Percentiles rank a stretch among this genome's conserved stretches.
phyloP scores from a whole-genome alignment of 1,140 invertebrate species.

The Bombus huntii region DNA sequence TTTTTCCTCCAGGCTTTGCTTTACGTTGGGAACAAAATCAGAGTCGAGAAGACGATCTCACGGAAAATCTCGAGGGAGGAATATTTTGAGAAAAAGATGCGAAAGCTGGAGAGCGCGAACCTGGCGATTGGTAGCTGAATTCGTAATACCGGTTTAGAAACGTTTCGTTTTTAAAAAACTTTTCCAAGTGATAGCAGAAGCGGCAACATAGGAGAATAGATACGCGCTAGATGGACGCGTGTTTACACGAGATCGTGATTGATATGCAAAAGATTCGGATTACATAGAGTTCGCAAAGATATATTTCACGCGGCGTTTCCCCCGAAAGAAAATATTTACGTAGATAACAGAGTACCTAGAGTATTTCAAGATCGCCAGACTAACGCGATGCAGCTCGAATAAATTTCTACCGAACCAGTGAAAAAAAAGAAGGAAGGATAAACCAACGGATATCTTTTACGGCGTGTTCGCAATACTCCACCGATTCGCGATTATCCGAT shows the following conservation, averaged over 20 bases:
- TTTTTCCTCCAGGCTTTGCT: background rate
- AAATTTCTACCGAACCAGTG: background rate
- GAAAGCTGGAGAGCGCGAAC: background rate
- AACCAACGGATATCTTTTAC: background rate
- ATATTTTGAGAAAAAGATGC: background rate
- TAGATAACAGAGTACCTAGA: background rate
- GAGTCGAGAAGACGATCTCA: background rate
- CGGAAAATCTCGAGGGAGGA: background rate
- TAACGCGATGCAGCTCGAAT: background rate
- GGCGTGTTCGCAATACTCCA: background rate
- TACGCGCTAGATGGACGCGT: background rate
- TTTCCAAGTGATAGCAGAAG: background rate
- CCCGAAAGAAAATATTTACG: background rate
- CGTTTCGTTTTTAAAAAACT: background rate
- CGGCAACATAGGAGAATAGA: background rate
- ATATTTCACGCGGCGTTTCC: background rate
- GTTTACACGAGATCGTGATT: background rate
- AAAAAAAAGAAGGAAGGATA: no score
- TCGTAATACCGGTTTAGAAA: fast-evolving
- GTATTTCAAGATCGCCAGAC: background rate
- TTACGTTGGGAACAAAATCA: background rate
- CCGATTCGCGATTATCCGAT: background rate
- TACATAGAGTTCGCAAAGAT: background rate
- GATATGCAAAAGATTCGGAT: background rate
- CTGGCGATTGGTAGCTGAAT: no score